Evolutionary conservation across 2,797 vertebrate species (phyloP).

Genomic region (Oreochromis grahami): DNA sequence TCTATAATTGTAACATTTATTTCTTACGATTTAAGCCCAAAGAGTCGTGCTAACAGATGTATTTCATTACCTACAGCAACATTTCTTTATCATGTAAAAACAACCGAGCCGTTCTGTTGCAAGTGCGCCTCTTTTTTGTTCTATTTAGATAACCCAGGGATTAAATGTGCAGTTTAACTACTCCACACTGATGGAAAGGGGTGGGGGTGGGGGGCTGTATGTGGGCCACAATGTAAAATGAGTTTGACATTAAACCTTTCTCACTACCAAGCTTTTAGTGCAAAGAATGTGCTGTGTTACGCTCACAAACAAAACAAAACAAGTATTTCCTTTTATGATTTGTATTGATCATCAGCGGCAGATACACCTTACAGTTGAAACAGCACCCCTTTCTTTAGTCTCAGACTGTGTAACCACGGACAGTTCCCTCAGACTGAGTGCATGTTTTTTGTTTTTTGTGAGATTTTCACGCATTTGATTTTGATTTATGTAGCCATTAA

Average conservation of each 20-base stretch:
- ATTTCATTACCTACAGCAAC: neutral
- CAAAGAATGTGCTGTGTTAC: neutral
- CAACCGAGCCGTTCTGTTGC: accelerated
- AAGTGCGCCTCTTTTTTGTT: neutral
- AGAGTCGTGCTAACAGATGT: neutral
- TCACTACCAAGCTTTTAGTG: neutral
- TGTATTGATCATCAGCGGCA: neutral
- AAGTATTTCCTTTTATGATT: neutral
- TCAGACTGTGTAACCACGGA: neutral
- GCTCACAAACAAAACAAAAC: neutral
- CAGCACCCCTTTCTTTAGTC: neutral
- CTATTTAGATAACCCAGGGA: neutral
- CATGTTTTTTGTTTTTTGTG: too few species aligned
- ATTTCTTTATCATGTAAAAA: neutral
- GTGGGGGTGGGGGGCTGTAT: neutral
- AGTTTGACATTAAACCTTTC: neutral
- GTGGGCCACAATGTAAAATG: neutral
- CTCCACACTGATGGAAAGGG: neutral
- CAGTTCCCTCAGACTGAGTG: too few species aligned
- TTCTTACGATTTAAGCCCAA: neutral
- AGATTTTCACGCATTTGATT: neutral
- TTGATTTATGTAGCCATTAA: conserved; percentile 30
- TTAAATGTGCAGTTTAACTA: neutral
- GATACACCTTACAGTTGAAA: neutral
- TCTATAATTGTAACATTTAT: neutral